These are phyloP conservation scores for Sardina pilchardus DNA, from an alignment of 2,113 vertebrate genomes.

Conservation along the genomic window DNA sequence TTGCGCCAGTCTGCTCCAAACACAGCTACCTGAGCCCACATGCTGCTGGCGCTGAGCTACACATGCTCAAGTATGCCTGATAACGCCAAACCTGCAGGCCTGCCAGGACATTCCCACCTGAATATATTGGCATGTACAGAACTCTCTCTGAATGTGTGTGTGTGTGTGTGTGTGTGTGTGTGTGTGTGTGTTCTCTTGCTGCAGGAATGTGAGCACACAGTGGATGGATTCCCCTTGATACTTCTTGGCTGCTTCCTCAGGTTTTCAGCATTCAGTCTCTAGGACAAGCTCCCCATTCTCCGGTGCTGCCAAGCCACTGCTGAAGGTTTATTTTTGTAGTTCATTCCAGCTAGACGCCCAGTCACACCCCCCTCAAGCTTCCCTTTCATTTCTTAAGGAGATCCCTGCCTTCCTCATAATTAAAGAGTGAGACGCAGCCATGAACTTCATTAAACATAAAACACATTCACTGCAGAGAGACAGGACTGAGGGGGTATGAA, in stretches of 20 bases:
- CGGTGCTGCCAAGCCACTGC: conserved; percentile 44
- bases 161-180: conserved; percentile 20
- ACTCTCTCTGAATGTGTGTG: not conserved
- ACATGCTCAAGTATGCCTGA: not conserved
- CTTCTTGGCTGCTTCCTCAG: conserved; percentile 37
- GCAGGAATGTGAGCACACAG: conserved; percentile 33
- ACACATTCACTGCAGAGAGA: conserved; percentile 17
- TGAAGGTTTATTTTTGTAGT: conserved; percentile 51
- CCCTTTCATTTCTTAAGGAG: conserved; percentile 49
- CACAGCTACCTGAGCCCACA: not conserved
- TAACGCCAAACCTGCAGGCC: not conserved
- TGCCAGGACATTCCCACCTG: conserved; percentile 10
- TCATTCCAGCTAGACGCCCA: conserved; percentile 49
- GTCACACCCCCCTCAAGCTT: conserved; percentile 36
- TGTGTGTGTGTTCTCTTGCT: conserved; percentile 17
- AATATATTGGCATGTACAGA: conserved; percentile 10
- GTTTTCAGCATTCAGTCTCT: conserved; percentile 29
- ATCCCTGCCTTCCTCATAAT: conserved; percentile 45
- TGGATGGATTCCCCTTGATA: conserved; percentile 43
- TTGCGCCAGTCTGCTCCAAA: not conserved
- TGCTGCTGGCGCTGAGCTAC: not conserved
- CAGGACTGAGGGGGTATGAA: not conserved
- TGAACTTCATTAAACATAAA: conserved; percentile 49
- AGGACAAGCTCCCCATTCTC: conserved; percentile 49
- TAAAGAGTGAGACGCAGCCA: conserved; percentile 35